Evolutionary conservation across 2,797 vertebrate species (phyloP), one percentile per base, ranked within the genome.

Genomic region (Pelochelys cantorii): DNA sequence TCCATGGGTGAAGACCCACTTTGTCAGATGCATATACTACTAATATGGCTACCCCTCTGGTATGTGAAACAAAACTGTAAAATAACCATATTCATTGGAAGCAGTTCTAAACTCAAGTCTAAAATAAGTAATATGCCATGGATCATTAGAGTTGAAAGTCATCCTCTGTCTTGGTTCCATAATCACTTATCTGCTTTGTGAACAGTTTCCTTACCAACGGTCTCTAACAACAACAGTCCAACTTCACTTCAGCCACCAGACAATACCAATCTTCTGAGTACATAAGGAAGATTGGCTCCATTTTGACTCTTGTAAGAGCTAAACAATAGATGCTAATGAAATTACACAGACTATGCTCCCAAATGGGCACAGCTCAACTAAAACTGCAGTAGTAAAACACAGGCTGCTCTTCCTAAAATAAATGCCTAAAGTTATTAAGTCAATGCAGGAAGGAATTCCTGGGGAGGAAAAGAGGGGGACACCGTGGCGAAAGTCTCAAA

Each of bases 151-250:
- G 52, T 25, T 12, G 31, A 5, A 91, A 81, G 23, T 1, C 12
- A 11, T 31, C 68, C 59, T 81, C 81, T 79, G 42, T 48, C 7
- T 8, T 8, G 7, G 42, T 79, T 80, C 25, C 88, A 59, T 34
- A 54, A 59, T 74, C 5, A 0, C n/a, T 81, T 84, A 78, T 5
- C 37, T 1, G 0, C 91, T 34, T 34, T 85, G 65, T 77, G 83
- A 81, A 60, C 37, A 75, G 92, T 29, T 42, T 90, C 92, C 88
- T 89, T 89, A 89, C 18, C 87, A 91, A 94, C 82, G 0, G 84
- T 94, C 84, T 92, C 95, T 95, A 94, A 89, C 95, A 95, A 96
- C 92, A 92, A 84, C 42, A 93, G 95, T 82, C 94, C 86, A 94
- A 1, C 22, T 54, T 60, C 60, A 55, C 78, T 59, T 18, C 88